A percentile compares a stretch with the other conserved stretches of the same genome.
These are phyloP conservation scores for Rhynchopsitta pachyrhyncha DNA, from an alignment of 2,113 vertebrate genomes.

Conservation along the genomic window DNA sequence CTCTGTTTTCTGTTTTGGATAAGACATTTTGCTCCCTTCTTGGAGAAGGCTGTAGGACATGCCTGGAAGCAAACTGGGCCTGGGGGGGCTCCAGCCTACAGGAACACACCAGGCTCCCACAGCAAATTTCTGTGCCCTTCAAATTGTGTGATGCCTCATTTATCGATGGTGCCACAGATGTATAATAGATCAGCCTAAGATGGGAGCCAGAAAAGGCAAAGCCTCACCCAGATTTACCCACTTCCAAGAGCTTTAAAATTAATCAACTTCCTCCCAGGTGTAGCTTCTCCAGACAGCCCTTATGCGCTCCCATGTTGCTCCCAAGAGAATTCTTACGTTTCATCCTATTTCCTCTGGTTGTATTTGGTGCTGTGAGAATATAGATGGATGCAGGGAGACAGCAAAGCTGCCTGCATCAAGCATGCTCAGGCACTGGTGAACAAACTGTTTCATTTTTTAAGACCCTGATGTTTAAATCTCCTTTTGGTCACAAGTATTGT, in stretches of 20 bases:
- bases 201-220: neutral
- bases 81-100: neutral
- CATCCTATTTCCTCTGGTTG: neutral
- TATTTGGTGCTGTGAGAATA: rapidly evolving
- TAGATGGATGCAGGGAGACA: neutral
- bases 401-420: neutral
- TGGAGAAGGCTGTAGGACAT: neutral
- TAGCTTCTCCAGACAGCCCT: neutral
- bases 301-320: neutral
- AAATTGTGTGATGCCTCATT: neutral
- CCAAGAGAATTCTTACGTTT: neutral
- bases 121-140: rapidly evolving
- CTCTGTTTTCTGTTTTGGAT: neutral
- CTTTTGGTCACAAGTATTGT: neutral
- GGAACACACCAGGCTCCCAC: rapidly evolving
- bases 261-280: neutral
- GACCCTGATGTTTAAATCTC: neutral
- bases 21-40: neutral
- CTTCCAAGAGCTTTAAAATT: neutral
- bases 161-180: rapidly evolving
- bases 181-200: neutral
- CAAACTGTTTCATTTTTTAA: neutral
- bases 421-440: neutral
- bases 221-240: neutral
- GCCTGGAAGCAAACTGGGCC: neutral